A percentile compares a stretch with the other conserved stretches of the same genome.
These are phyloP conservation scores for Pterocles gutturalis DNA, from an alignment of 2,113 vertebrate species.

Conservation along the genomic window DNA sequence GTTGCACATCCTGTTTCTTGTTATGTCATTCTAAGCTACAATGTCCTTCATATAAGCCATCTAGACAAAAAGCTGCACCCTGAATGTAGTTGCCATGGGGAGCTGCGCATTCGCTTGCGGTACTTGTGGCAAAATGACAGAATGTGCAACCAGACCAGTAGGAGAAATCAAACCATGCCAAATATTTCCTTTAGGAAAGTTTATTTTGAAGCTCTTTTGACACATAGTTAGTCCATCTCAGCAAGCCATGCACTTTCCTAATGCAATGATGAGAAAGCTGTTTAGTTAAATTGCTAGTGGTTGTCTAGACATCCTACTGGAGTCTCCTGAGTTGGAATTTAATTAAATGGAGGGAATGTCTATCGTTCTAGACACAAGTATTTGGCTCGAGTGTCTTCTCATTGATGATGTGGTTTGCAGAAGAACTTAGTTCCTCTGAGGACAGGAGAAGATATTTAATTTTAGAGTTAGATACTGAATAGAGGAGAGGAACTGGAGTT, in stretches of 20 bases:
- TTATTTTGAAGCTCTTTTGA: conserved; percentile 16
- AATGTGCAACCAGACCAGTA: neutral
- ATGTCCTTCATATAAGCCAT: neutral
- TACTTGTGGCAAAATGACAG: neutral
- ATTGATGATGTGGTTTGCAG: conserved; percentile 21
- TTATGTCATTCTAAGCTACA: neutral
- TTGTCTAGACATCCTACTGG: conserved; percentile 32
- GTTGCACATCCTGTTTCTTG: neutral
- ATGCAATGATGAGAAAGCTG: conserved; percentile 5
- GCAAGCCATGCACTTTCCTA: neutral
- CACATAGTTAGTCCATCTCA: neutral
- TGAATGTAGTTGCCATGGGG: neutral
- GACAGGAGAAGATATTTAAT: neutral
- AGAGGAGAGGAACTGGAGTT: neutral
- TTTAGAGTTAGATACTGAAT: neutral
- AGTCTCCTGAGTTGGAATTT: conserved; percentile 22
- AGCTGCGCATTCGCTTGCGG: neutral
- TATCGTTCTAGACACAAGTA: neutral
- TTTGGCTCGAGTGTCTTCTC: neutral
- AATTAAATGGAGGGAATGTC: conserved; percentile 6
- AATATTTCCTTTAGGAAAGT: neutral
- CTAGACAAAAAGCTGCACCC: neutral
- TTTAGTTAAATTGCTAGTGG: conserved; percentile 7
- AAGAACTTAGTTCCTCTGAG: neutral
- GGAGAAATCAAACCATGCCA: neutral